Conservation (phyloP, 2,113 vertebrate species). For the Sylvietta virens region DNA sequence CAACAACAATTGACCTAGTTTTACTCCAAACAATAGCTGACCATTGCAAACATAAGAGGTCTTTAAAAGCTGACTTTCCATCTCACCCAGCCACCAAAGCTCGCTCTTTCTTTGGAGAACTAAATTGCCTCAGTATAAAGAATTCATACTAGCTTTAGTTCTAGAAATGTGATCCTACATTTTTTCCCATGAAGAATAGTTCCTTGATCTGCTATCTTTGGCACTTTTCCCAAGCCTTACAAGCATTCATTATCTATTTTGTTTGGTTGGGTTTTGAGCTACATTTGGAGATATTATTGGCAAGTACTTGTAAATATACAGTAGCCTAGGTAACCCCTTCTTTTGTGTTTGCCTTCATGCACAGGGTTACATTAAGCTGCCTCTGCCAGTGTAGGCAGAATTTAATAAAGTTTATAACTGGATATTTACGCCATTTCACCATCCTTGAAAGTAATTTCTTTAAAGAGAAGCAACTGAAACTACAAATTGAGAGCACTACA, state of each 20-base stretch:
- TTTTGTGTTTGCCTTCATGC: conserved; percentile 2
- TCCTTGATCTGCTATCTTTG: conserved; percentile 57
- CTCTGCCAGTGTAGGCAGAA: neutral
- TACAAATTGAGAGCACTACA: neutral
- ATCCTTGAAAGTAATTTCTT: neutral
- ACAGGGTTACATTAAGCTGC: conserved; percentile 5
- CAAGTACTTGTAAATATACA: conserved; percentile 43
- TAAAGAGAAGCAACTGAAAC: neutral
- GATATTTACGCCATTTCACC: neutral
- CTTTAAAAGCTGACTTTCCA: neutral
- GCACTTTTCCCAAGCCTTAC: conserved; percentile 47
- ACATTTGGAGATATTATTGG: conserved; percentile 37
- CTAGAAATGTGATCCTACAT: conserved; percentile 41
- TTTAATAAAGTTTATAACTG: neutral
- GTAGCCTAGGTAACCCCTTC: conserved; percentile 36
- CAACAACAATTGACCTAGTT: conserved; percentile 38
- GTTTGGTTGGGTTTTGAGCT: conserved; percentile 47
- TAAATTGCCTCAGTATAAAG: conserved; percentile 11
- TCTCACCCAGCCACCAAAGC: neutral
- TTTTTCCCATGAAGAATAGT: conserved; percentile 41
- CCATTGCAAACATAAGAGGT: neutral
- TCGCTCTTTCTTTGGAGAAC: neutral
- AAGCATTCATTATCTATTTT: conserved; percentile 55
- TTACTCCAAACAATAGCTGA: neutral
- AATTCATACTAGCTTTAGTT: neutral